phyloP scores from a whole-genome alignment of 2,888 invertebrate genomes.

The Aphodius granarius region DNA sequence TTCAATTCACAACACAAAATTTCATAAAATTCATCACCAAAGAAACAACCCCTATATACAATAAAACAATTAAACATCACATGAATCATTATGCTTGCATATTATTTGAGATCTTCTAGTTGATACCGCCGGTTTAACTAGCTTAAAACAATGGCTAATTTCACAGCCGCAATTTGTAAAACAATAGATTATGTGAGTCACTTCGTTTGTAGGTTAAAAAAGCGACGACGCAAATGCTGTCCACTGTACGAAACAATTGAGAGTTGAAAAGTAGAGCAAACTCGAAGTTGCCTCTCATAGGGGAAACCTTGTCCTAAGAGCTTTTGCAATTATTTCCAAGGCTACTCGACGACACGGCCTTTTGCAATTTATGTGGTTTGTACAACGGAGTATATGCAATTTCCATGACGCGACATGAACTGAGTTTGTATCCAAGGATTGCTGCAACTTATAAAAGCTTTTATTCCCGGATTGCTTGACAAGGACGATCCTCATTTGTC shows the following conservation, averaged over 20 bases:
- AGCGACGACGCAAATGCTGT: neutral
- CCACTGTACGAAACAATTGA: neutral
- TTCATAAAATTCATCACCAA: constrained; percentile 14
- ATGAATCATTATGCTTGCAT: neutral
- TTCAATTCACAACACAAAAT: constrained; percentile 30
- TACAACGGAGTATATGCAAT: neutral
- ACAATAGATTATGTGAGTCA: neutral
- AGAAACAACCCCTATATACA: too few relatives aligned
- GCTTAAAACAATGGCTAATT: neutral
- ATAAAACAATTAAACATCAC: neutral
- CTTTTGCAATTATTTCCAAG: neutral
- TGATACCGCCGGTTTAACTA: neutral
- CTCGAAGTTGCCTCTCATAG: neutral
- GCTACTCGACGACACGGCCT: neutral
- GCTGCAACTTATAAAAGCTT: neutral
- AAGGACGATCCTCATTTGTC: neutral
- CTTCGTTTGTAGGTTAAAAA: neutral
- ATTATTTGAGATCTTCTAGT: neutral
- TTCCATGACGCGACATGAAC: neutral
- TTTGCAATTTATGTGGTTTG: neutral
- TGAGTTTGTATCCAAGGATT: neutral
- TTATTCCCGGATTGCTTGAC: neutral
- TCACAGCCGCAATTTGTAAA: neutral
- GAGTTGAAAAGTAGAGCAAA: neutral
- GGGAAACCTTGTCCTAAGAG: neutral